Conservation (phyloP, 2,888 invertebrate species). For the Pinctada fucata region DNA sequence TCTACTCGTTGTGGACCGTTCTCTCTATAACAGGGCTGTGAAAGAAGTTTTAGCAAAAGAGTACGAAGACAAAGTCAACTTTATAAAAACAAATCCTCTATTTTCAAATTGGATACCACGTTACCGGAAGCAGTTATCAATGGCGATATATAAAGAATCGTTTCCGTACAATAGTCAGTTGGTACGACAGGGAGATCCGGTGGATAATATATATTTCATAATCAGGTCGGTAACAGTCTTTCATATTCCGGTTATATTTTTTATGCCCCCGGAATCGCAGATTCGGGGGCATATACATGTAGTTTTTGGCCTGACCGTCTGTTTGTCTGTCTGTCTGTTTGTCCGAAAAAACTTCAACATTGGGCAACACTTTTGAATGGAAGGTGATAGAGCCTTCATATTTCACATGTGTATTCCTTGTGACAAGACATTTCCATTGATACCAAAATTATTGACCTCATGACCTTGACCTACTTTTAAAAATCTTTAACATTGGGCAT, state of each 20-base stretch:
- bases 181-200: slow-evolving; percentile 70
- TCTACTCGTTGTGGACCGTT: slow-evolving; percentile 73
- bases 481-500: no score
- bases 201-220: slow-evolving; percentile 73
- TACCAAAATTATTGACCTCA: no score
- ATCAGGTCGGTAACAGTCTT: slow-evolving; percentile 60
- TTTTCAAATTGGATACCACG: slow-evolving; percentile 74
- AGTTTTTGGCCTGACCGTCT: no score
- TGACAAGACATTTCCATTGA: no score
- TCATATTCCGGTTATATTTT: background rate
- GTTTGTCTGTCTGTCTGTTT: no score
- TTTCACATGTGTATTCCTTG: no score
- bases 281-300: no score
- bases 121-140: slow-evolving; percentile 74
- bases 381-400: no score
- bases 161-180: slow-evolving; percentile 71
- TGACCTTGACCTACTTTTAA: no score
- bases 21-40: slow-evolving; percentile 73
- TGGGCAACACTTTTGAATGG: no score
- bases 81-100: slow-evolving; percentile 68
- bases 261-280: no score
- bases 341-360: no score
- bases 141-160: slow-evolving; percentile 73
- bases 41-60: slow-evolving; percentile 72
- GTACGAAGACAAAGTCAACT: slow-evolving; percentile 73